Conservation (phyloP, 2,797 vertebrate species). For the Pangasius sanitwongsei region DNA sequence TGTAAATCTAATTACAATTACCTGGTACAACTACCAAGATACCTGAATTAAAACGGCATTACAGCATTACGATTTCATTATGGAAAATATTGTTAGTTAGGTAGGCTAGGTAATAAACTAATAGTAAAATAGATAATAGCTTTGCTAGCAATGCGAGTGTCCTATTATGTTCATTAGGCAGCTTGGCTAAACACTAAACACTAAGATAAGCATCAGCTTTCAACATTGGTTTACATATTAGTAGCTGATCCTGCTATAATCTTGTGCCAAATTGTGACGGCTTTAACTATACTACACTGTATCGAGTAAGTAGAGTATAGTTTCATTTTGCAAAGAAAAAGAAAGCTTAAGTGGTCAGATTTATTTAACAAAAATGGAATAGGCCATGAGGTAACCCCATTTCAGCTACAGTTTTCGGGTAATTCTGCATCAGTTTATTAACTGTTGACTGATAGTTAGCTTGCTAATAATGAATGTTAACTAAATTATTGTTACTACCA, state of each 20-base stretch:
- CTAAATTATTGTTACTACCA: background rate
- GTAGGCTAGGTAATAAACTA: background rate
- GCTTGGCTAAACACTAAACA: no score
- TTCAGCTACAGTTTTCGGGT: background rate
- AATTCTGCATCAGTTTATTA: background rate
- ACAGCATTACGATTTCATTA: background rate
- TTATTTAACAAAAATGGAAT: background rate
- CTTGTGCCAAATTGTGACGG: background rate
- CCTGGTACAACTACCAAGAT: background rate
- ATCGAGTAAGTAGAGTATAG: background rate
- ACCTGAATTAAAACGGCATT: background rate
- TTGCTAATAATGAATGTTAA: background rate
- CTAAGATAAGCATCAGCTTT: background rate
- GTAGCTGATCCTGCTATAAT: background rate
- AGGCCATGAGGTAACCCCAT: background rate
- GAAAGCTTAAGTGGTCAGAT: background rate
- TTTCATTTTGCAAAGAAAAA: background rate
- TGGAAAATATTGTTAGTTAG: background rate
- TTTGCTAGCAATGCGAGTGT: background rate
- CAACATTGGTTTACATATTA: background rate
- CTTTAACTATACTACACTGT: background rate
- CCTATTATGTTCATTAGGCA: background rate
- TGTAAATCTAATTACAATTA: no score
- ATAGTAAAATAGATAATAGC: background rate
- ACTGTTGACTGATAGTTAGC: background rate